Percentiles rank a stretch among this genome's conserved stretches.
Conservation (phyloP, 1,140 invertebrate genomes). For the Venustaconcha ellipsiformis region DNA sequence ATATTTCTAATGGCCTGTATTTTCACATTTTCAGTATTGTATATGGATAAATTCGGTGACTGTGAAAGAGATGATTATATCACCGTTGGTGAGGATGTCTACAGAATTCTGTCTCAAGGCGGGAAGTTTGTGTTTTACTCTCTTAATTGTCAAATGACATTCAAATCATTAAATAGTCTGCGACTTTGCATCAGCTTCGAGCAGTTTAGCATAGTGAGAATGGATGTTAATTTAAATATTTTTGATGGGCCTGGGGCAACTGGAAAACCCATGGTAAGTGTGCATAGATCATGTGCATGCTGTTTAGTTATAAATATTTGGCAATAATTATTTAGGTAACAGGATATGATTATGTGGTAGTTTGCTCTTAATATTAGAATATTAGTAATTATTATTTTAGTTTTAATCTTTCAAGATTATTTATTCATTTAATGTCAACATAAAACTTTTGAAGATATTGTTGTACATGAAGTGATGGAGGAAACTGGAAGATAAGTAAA, state of each 20-base stretch:
- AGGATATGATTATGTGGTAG: too few relatives aligned
- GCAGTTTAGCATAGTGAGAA: slow-evolving; percentile 1
- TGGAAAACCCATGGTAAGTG: slow-evolving; percentile 2
- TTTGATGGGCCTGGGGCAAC: slow-evolving; percentile 4
- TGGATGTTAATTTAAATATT: slow-evolving; percentile 9
- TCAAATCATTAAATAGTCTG: slow-evolving; percentile 13
- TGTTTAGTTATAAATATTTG: too few relatives aligned
- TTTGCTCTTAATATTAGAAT: too few relatives aligned
- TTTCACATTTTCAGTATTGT: slow-evolving; percentile 17
- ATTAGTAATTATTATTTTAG: too few relatives aligned
- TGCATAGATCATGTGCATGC: too few relatives aligned
- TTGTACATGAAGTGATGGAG: too few relatives aligned
- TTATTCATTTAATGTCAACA: too few relatives aligned
- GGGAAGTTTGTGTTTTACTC: slow-evolving; percentile 16
- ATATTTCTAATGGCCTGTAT: not conserved
- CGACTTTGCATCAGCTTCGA: slow-evolving; percentile 25
- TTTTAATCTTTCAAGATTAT: too few relatives aligned
- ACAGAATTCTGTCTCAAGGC: slow-evolving; percentile 12
- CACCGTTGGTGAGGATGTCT: slow-evolving; percentile 14
- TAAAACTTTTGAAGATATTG: too few relatives aligned
- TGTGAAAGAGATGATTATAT: slow-evolving; percentile 15
- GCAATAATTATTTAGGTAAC: too few relatives aligned
- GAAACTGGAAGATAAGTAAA: too few relatives aligned
- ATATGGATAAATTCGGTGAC: slow-evolving; percentile 28
- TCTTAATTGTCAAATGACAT: slow-evolving; percentile 19